Evolutionary conservation across 2,113 vertebrate genomes (phyloP).

Genomic region (Cinclus mexicanus): DNA sequence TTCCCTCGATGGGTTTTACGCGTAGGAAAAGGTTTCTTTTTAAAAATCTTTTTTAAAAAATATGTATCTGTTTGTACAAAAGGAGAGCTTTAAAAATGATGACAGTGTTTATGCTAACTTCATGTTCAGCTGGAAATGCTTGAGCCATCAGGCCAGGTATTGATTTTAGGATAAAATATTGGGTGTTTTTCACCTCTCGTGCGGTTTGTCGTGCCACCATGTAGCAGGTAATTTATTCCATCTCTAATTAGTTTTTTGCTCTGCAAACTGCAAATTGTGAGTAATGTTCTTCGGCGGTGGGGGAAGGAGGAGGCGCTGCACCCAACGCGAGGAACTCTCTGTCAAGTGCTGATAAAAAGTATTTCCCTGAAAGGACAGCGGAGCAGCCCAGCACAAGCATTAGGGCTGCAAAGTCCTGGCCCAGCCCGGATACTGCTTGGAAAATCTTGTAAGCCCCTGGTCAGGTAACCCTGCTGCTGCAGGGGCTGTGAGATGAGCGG

Average conservation of each 20-base stretch:
- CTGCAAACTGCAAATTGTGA: not conserved
- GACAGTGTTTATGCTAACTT: not conserved
- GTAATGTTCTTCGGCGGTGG: not conserved
- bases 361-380: not conserved
- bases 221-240: constrained; percentile 4
- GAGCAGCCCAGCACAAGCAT: constrained; percentile 8
- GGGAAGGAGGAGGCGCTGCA: not conserved
- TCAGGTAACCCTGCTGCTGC: not conserved
- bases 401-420: not conserved
- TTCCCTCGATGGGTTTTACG: constrained; percentile 32
- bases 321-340: not conserved
- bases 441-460: not conserved
- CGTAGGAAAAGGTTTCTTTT: not conserved
- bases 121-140: not conserved
- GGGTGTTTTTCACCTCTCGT: not conserved
- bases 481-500: not conserved
- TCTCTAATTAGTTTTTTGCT: not conserved
- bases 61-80: not conserved
- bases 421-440: not conserved
- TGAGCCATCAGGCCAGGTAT: not conserved
- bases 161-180: not conserved
- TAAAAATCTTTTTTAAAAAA: not conserved
- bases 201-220: not conserved
- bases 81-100: not conserved
- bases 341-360: constrained; percentile 20